Conservation (phyloP, 2,797 vertebrate genomes). For the Myiotriccus ornatus region DNA sequence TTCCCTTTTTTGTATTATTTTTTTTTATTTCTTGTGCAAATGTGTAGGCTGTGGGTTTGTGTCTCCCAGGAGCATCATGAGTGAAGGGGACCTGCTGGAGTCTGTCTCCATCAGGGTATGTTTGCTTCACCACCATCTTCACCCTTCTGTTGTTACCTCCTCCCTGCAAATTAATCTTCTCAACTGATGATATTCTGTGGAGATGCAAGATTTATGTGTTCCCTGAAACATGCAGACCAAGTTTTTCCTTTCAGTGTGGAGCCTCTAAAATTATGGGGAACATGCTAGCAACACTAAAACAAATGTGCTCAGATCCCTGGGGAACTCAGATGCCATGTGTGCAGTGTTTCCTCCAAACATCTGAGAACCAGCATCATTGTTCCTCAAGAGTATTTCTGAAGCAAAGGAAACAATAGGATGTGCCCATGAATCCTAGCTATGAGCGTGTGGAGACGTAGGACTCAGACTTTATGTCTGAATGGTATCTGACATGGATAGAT, state of each 20-base stretch:
- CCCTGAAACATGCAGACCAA: background rate
- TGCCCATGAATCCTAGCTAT: background rate
- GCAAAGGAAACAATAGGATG: background rate
- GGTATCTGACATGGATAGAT: background rate
- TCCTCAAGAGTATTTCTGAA: constrained; percentile 28
- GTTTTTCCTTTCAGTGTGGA: constrained; percentile 24
- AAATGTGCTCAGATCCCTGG: constrained; percentile 8
- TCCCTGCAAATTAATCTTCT: background rate
- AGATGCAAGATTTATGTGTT: background rate
- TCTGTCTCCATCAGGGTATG: background rate
- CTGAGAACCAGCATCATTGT: constrained; percentile 32
- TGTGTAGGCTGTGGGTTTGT: background rate
- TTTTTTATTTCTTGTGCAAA: background rate
- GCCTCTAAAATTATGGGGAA: constrained; percentile 26
- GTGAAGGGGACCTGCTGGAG: background rate
- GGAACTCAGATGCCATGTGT: background rate
- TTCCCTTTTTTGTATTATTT: background rate
- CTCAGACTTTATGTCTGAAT: background rate
- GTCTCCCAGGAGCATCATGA: background rate
- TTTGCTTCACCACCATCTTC: background rate
- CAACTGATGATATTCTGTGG: background rate
- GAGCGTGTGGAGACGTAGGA: background rate
- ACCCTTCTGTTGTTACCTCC: background rate
- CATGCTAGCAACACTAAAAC: background rate
- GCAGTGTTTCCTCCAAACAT: constrained; percentile 27